Conservation (phyloP, 37 sponge, comb jelly and placozoan species). For the Ianthella basta region DNA sequence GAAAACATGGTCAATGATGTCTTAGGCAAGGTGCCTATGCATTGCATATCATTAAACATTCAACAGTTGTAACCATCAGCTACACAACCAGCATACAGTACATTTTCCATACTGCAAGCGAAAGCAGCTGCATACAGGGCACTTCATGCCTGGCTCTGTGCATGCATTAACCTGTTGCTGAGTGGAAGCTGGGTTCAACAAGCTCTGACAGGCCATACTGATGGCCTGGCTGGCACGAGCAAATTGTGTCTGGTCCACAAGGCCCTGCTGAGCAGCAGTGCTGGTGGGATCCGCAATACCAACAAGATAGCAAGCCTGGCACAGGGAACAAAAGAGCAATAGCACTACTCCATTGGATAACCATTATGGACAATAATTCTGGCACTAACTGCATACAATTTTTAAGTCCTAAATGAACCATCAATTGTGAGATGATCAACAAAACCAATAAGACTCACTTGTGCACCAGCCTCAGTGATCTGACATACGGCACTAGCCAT, state of each 20-base stretch:
- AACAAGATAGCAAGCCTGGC: conserved; percentile 91
- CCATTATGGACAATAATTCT: background rate
- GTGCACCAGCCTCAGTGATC: conserved; percentile 76
- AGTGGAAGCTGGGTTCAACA: conserved; percentile 66
- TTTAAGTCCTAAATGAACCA: background rate
- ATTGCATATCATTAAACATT: too few relatives aligned
- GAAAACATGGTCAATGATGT: too few relatives aligned
- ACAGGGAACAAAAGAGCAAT: background rate
- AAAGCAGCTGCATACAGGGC: too few relatives aligned
- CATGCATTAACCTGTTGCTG: conserved; percentile 68
- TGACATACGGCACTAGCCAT: conserved; percentile 71
- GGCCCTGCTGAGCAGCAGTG: conserved; percentile 84
- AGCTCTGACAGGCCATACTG: conserved; percentile 79
- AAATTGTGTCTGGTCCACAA: conserved; percentile 86
- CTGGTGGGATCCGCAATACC: conserved; percentile 93
- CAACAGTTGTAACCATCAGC: too few relatives aligned
- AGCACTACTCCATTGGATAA: background rate
- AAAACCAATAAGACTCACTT: conserved; percentile 32
- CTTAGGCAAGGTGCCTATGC: too few relatives aligned
- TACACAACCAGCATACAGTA: too few relatives aligned
- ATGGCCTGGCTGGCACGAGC: conserved; percentile 88
- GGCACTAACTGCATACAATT: background rate
- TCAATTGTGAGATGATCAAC: too few relatives aligned
- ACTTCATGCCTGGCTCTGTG: too few relatives aligned
- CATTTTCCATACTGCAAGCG: too few relatives aligned